Evolutionary conservation across 2,888 invertebrate species (phyloP).

Genomic region (Falcaria lacertinaria): DNA sequence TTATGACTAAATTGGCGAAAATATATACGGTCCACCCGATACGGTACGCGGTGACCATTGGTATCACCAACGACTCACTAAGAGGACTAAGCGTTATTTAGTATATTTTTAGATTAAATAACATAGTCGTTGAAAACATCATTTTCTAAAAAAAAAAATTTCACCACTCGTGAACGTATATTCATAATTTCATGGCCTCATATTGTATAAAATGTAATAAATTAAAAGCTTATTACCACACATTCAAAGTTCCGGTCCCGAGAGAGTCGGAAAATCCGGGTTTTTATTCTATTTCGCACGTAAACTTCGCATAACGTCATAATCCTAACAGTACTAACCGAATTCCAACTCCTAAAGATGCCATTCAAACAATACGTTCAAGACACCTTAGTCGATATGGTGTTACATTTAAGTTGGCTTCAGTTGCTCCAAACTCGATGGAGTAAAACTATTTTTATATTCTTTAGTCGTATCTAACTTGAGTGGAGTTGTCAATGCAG

Average conservation of each 20-base stretch:
- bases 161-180: not conserved
- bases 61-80: too few species aligned
- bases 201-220: constrained; percentile 1
- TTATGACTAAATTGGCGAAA: too few species aligned
- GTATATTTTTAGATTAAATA: too few species aligned
- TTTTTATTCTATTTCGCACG: not conserved
- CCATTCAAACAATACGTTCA: not conserved
- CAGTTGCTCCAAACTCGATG: too few species aligned
- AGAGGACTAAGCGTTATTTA: too few species aligned
- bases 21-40: too few species aligned
- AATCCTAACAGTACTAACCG: not conserved
- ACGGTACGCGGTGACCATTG: too few species aligned
- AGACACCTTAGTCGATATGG: not conserved
- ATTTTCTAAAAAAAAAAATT: not conserved
- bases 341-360: not conserved
- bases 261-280: not conserved
- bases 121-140: too few species aligned
- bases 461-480: too few species aligned
- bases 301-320: not conserved
- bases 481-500: too few species aligned
- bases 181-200: not conserved
- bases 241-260: not conserved
- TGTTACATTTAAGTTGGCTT: too few species aligned
- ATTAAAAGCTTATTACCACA: not conserved
- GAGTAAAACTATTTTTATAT: too few species aligned